These are phyloP conservation scores for Leptocoma aspasia DNA, from an alignment of 2,113 vertebrate species.

Conservation along the genomic window DNA sequence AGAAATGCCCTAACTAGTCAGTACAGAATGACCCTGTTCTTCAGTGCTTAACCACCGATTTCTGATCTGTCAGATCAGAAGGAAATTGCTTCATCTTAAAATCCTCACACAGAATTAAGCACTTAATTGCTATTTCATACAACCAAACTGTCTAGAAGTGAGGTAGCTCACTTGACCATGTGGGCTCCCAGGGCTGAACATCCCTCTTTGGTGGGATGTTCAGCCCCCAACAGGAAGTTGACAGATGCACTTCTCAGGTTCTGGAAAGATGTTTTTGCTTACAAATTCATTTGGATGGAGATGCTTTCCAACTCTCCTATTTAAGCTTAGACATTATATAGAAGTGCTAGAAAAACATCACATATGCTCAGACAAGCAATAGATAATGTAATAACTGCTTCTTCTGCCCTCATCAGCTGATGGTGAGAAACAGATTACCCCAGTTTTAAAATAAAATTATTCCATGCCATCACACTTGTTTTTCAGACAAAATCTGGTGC, in stretches of 20 bases:
- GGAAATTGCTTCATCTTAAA: background rate
- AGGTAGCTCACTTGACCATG: background rate
- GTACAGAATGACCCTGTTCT: background rate
- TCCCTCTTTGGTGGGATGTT: background rate
- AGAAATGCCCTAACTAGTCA: background rate
- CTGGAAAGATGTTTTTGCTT: background rate
- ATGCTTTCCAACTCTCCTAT: background rate
- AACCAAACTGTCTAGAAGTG: background rate
- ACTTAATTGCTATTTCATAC: background rate
- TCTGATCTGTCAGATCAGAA: background rate
- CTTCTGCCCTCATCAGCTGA: background rate
- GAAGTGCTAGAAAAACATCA: background rate
- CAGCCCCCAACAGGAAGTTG: no score
- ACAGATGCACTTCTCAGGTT: background rate
- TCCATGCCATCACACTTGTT: background rate
- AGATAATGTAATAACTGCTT: background rate
- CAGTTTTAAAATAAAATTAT: background rate
- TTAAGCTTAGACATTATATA: background rate
- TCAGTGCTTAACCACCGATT: background rate
- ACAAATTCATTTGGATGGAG: background rate
- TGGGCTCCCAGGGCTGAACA: background rate
- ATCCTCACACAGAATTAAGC: background rate
- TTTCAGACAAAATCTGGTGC: background rate
- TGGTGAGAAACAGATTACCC: background rate
- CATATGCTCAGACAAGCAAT: background rate